A percentile compares a stretch with the other conserved stretches of the same genome.
These are phyloP conservation scores for Lissonota sp. DNA, from an alignment of 2,888 invertebrate species.

Conservation along the genomic window DNA sequence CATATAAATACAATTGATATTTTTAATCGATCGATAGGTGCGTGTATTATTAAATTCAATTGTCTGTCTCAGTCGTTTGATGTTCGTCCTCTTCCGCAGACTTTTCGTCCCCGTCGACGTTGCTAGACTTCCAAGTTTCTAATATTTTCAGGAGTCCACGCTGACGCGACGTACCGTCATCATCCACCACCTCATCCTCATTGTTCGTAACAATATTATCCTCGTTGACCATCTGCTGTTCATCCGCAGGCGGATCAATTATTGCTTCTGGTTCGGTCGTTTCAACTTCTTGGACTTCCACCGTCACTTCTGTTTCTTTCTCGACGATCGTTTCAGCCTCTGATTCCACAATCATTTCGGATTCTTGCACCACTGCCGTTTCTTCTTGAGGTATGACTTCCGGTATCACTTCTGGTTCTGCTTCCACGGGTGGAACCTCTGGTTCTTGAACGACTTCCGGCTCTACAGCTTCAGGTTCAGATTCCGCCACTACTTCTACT, in stretches of 20 bases:
- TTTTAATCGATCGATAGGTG: neutral
- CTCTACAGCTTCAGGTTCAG: slow-evolving; percentile 52
- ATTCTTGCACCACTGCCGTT: slow-evolving; percentile 50
- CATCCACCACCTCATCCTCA: slow-evolving; percentile 53
- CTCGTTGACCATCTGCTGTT: slow-evolving; percentile 61
- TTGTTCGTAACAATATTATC: slow-evolving; percentile 45
- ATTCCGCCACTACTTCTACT: slow-evolving; percentile 50
- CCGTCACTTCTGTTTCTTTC: slow-evolving; percentile 33
- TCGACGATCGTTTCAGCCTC: slow-evolving; percentile 45
- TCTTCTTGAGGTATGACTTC: slow-evolving; percentile 34
- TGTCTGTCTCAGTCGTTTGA: slow-evolving; percentile 48
- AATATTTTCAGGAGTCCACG: slow-evolving; percentile 63
- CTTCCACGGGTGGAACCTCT: slow-evolving; percentile 40
- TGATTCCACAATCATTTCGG: slow-evolving; percentile 55
- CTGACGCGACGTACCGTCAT: slow-evolving; percentile 73
- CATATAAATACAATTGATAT: too few species aligned
- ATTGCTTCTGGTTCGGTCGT: neutral
- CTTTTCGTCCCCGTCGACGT: slow-evolving; percentile 49
- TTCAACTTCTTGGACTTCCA: neutral
- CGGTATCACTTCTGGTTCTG: slow-evolving; percentile 46
- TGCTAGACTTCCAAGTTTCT: slow-evolving; percentile 62
- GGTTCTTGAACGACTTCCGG: slow-evolving; percentile 40
- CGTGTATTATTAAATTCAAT: slow-evolving; percentile 10
- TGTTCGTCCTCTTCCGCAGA: slow-evolving; percentile 45
- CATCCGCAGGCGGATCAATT: slow-evolving; percentile 10